Percentiles rank a stretch among this genome's conserved stretches.
phyloP scores from a whole-genome alignment of 2,888 invertebrate genomes.

The Ichneumoninae sp. region DNA sequence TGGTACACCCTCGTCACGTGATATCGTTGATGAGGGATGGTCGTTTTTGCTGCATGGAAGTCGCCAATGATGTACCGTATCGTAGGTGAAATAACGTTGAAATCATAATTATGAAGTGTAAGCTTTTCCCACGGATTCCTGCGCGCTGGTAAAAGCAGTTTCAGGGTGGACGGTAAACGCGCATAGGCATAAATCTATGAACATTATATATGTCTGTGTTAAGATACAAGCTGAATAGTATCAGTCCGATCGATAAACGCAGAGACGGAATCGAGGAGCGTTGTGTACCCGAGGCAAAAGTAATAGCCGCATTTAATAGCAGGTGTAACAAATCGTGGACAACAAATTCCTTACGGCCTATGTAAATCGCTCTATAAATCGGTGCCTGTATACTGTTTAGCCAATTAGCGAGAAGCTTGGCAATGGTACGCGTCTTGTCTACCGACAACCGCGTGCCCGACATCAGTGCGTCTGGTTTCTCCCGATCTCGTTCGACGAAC shows the following conservation, averaged over 20 bases:
- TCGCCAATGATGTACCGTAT: slow-evolving; percentile 5
- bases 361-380: slow-evolving; percentile 78
- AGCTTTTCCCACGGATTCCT: slow-evolving; percentile 3
- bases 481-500: slow-evolving; percentile 29
- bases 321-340: slow-evolving; percentile 68
- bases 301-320: slow-evolving; percentile 63
- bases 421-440: slow-evolving; percentile 60
- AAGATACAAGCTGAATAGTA: slow-evolving; percentile 27
- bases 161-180: background rate
- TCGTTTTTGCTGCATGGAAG: slow-evolving; percentile 39
- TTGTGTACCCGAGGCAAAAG: slow-evolving; percentile 44
- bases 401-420: slow-evolving; percentile 77
- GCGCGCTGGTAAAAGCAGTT: background rate
- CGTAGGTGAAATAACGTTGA: background rate
- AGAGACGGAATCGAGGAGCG: slow-evolving; percentile 17
- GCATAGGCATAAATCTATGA: background rate
- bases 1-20: slow-evolving; percentile 74
- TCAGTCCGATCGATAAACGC: slow-evolving; percentile 45
- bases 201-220: slow-evolving; percentile 30
- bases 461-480: slow-evolving; percentile 42
- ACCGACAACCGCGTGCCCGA: slow-evolving; percentile 28
- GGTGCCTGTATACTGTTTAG: slow-evolving; percentile 76
- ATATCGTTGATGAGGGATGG: slow-evolving; percentile 60
- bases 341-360: slow-evolving; percentile 76
- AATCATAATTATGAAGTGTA: background rate